A percentile compares a stretch with the other conserved stretches of the same genome.
These are phyloP conservation scores for Lasioglossum leucozonium DNA, from an alignment of 2,888 invertebrate species.

Conservation along the genomic window DNA sequence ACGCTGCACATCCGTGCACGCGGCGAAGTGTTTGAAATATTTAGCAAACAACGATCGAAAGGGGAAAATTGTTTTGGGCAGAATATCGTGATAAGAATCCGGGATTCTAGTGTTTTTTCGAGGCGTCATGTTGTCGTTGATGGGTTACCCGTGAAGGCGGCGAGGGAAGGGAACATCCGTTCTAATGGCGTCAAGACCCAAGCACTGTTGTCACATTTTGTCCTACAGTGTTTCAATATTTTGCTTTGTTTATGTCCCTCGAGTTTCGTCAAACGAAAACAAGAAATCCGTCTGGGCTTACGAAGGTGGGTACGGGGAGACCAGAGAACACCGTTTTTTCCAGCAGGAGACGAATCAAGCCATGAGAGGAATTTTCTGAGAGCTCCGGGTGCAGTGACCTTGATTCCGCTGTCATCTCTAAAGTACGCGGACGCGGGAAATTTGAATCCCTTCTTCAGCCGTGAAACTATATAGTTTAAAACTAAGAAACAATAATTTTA, in stretches of 20 bases:
- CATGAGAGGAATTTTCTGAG: conserved; percentile 67
- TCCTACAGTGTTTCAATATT: conserved; percentile 84
- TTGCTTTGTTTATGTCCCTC: conserved; percentile 81
- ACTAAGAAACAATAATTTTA: conserved; percentile 24
- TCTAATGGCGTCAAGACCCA: conserved; percentile 82
- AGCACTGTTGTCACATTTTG: conserved; percentile 85
- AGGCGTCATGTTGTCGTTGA: conserved; percentile 14
- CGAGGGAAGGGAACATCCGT: conserved; percentile 75
- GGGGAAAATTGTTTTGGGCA: background rate
- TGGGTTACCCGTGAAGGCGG: conserved; percentile 18
- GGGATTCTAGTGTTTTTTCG: conserved; percentile 30
- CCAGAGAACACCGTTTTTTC: conserved; percentile 50
- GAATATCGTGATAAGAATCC: background rate
- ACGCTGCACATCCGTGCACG: too few species aligned
- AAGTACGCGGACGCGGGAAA: conserved; percentile 70
- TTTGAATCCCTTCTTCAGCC: conserved; percentile 67
- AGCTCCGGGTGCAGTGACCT: conserved; percentile 81
- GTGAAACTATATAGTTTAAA: conserved; percentile 3
- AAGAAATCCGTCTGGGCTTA: conserved; percentile 36
- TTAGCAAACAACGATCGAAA: background rate
- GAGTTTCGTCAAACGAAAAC: conserved; percentile 59
- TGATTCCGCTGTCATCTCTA: conserved; percentile 80
- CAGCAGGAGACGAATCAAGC: conserved; percentile 46
- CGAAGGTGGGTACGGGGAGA: conserved; percentile 55
- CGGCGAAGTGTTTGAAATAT: background rate